These are phyloP conservation scores for Aphis gossypii DNA, from an alignment of 1,140 invertebrate genomes.

Conservation along the genomic window DNA sequence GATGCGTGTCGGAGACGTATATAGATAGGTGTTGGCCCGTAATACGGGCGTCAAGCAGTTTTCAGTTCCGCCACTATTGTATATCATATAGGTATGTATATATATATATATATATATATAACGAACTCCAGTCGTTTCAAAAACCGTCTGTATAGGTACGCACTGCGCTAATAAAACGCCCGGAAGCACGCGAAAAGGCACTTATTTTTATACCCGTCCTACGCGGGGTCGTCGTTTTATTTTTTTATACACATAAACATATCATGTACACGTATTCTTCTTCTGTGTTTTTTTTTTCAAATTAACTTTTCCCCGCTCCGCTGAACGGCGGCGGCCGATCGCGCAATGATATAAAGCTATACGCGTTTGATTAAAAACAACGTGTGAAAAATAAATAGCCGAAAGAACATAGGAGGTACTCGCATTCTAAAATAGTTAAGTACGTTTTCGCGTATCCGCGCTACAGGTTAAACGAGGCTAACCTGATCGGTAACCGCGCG, in stretches of 20 bases:
- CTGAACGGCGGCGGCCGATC: neutral
- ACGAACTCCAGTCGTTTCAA: neutral
- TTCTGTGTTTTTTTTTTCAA: conserved; percentile 18
- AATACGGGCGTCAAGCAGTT: neutral
- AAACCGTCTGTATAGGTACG: neutral
- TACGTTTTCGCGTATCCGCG: neutral
- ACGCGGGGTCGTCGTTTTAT: neutral
- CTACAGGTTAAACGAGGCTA: neutral
- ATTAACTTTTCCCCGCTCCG: neutral
- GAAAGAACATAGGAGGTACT: neutral
- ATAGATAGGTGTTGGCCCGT: neutral
- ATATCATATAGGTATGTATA: neutral
- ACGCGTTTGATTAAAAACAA: conserved; percentile 25
- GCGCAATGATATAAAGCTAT: neutral
- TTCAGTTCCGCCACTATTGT: neutral
- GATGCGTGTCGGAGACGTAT: neutral
- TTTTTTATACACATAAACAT: conserved; percentile 16
- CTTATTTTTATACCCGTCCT: conserved; percentile 42
- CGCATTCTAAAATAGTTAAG: neutral
- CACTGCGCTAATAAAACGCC: conserved; percentile 1
- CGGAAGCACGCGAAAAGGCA: conserved; percentile 25
- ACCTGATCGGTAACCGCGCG: neutral
- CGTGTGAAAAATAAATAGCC: neutral
- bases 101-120: neutral
- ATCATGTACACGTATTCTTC: neutral